Evolutionary conservation across 1,140 invertebrate genomes (phyloP).

Genomic region (Calliphora vicina): DNA sequence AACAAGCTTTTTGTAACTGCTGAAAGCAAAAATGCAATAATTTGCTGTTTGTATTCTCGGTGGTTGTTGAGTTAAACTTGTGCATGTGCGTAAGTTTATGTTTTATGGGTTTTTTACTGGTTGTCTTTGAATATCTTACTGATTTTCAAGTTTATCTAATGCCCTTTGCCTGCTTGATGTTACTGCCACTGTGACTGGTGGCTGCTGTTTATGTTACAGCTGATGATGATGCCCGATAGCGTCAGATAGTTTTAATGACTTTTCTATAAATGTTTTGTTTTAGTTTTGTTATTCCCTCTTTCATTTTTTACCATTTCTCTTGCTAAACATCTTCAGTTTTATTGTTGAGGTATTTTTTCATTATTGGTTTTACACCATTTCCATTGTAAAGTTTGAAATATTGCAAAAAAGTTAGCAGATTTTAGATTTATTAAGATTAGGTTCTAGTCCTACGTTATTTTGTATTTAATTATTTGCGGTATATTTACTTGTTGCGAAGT

Average conservation of each 20-base stretch:
- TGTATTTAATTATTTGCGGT: no score
- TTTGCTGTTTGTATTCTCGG: neutral
- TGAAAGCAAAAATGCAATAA: neutral
- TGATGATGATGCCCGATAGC: neutral
- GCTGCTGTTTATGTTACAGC: neutral
- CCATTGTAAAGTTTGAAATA: no score
- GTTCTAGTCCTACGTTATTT: no score
- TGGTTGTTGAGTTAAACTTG: no score
- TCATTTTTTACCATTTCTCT: neutral
- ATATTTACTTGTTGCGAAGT: no score
- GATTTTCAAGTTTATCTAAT: neutral
- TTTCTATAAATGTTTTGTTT: neutral
- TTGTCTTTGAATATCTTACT: neutral
- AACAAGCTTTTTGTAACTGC: neutral
- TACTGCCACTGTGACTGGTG: no score
- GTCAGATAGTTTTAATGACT: neutral
- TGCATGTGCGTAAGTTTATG: neutral
- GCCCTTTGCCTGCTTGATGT: neutral
- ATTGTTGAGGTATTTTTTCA: no score
- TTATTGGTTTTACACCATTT: no score
- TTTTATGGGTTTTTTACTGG: neutral
- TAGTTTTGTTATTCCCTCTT: neutral
- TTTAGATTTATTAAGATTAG: no score
- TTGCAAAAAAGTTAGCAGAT: no score
- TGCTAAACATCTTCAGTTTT: no score